phyloP scores from a whole-genome alignment of 2,797 vertebrate species.

The Peromyscus nudipes region DNA sequence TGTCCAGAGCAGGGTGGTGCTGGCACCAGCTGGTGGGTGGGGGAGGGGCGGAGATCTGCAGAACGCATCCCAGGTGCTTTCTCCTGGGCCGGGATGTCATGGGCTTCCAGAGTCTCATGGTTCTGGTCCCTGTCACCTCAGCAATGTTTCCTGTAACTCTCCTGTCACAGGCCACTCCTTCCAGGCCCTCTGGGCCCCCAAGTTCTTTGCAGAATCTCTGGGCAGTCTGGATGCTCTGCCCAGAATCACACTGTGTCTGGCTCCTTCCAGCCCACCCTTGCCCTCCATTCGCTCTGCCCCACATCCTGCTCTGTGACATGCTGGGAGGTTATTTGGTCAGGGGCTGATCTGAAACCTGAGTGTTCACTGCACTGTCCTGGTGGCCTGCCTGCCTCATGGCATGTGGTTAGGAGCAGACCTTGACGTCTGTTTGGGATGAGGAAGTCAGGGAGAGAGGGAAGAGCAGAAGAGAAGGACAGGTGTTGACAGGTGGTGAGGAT shows the following conservation, averaged over 20 bases:
- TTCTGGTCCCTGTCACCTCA: neutral
- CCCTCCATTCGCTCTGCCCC: neutral
- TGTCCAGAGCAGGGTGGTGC: too few species aligned
- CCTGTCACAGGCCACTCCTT: neutral
- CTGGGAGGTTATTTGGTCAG: neutral
- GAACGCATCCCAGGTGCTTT: neutral
- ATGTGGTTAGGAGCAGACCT: neutral
- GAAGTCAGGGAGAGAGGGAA: neutral
- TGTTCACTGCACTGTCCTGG: neutral
- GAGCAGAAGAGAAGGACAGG: accelerated
- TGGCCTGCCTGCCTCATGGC: too few species aligned
- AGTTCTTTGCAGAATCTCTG: neutral
- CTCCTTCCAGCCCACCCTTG: neutral
- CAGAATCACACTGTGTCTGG: too few species aligned
- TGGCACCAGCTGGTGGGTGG: neutral
- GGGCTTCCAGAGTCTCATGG: neutral
- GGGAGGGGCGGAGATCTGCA: neutral
- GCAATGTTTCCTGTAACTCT: accelerated
- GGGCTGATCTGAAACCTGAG: neutral
- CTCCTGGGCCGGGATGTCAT: neutral
- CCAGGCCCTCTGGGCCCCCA: neutral
- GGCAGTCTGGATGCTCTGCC: neutral
- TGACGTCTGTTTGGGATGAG: accelerated
- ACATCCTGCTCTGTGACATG: too few species aligned
- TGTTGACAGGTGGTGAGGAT: neutral